A percentile compares a stretch with the other conserved stretches of the same genome.
Evolutionary conservation across 2,797 vertebrate genomes (phyloP).

Genomic region (Enteromius thamalakanensis): DNA sequence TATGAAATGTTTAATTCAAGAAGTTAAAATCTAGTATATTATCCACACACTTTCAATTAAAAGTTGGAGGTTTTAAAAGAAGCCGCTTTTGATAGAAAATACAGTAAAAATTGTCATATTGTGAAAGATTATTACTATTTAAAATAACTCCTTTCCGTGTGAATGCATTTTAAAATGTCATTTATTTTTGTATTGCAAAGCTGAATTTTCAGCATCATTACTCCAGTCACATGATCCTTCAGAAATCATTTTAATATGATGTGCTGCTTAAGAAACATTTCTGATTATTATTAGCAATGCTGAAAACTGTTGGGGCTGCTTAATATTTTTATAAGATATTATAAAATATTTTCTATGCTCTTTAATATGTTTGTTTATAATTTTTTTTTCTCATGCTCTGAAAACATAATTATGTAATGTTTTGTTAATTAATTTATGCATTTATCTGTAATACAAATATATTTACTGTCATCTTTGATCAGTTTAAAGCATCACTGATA

Average conservation of each 20-base stretch:
- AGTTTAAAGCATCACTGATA: neutral
- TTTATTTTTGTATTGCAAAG: neutral
- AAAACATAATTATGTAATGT: neutral
- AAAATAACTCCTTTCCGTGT: neutral
- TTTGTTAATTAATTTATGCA: neutral
- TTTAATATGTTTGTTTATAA: neutral
- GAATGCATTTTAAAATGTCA: neutral
- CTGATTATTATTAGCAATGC: neutral
- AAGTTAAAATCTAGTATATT: neutral
- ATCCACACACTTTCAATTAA: neutral
- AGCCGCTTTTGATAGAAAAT: neutral
- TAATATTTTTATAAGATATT: neutral
- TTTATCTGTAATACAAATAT: neutral
- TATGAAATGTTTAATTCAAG: neutral
- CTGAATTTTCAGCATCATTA: neutral
- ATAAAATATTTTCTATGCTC: no score
- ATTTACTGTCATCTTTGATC: neutral
- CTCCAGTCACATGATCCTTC: neutral
- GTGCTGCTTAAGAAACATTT: no score
- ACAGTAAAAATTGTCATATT: neutral
- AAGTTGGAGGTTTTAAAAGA: neutral
- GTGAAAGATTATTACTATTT: neutral
- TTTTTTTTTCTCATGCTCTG: neutral
- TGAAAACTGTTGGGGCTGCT: neutral
- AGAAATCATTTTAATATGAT: neutral